Evolutionary conservation across 1,140 invertebrate species (phyloP), one percentile per base, ranked within the genome.

Genomic region (Gonatopus flavifemur): DNA sequence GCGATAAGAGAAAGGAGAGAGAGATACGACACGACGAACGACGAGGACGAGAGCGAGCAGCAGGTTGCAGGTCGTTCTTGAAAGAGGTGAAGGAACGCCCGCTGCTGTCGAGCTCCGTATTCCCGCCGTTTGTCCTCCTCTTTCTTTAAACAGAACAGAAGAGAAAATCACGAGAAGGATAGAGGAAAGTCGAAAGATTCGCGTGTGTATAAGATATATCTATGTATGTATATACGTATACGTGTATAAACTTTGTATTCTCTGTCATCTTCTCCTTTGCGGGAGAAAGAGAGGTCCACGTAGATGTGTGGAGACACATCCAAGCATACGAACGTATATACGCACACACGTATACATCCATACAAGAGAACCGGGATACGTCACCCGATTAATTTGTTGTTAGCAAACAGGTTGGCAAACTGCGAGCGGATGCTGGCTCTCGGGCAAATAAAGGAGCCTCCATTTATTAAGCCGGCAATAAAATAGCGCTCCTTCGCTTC

Each of bases 381-480:
- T 72, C 62, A 72, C 64, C 64, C 71, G 72, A 76, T 76, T 76
- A 74, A 76, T 76, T 74, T 72, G 70, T 76, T 74, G 70, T 72
- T 72, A 71, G 72, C 69, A 74, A 74, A 74, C 72, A 74, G 70
- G 72, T 74, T 74, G 68, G 72, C 68, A 71, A 74, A 74, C 68
- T 69, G 67, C 64, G 66, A 72, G 69, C 70, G 69, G 70, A 73
- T 72, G 66, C 66, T 67, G 67, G 62, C 61, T 64, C 20, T 45
- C 52, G 52, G 57, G 65, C 66, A 73, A 74, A 73, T 74, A 74
- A 75, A 74, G 63, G 70, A 70, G 67, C 62, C 66, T 69, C 71
- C 71, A 75, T 75, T 75, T 75, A 74, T 74, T 75, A 75, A 72
- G 64, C 68, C 65, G 66, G 69, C 68, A 75, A 74, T 75, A 76